Conservation (phyloP, 1,140 invertebrate species). For the Pantala flavescens region DNA sequence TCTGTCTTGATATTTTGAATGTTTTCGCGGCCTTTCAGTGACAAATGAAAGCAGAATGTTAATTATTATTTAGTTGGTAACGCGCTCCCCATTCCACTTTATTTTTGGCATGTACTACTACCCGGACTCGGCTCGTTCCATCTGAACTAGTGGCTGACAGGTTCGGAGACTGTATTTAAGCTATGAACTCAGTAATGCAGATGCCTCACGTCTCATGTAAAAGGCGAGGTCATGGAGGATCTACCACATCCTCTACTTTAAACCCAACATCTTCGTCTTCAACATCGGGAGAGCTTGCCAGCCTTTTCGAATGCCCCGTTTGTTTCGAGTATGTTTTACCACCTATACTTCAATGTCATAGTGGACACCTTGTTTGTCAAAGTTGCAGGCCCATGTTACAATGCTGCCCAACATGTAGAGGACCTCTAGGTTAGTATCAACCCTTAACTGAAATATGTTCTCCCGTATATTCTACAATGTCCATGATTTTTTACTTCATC, state of each 20-base stretch:
- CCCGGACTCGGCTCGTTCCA: too few species aligned
- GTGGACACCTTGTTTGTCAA: slow-evolving; percentile 82
- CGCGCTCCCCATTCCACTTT: too few species aligned
- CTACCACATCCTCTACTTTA: not conserved
- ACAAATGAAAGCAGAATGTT: too few species aligned
- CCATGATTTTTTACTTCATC: too few species aligned
- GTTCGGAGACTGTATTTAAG: not conserved
- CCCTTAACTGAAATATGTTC: too few species aligned
- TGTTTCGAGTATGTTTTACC: slow-evolving; percentile 99
- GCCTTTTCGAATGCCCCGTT: slow-evolving; percentile 97
- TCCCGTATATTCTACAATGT: too few species aligned
- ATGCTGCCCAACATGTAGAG: slow-evolving; percentile 95
- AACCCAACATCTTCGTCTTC: not conserved
- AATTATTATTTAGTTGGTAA: too few species aligned
- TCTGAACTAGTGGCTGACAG: too few species aligned
- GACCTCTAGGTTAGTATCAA: slow-evolving; percentile 57
- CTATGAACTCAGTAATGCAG: not conserved
- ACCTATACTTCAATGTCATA: slow-evolving; percentile 83
- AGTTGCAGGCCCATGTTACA: slow-evolving; percentile 92
- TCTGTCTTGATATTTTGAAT: too few species aligned
- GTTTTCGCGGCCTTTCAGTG: too few species aligned
- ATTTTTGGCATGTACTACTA: too few species aligned
- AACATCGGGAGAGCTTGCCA: slow-evolving; percentile 61
- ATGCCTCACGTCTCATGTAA: not conserved
- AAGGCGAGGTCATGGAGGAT: not conserved